A percentile compares a stretch with the other conserved stretches of the same genome.
Conservation (phyloP, 1,140 invertebrate genomes). For the Drosophila mauritiana region DNA sequence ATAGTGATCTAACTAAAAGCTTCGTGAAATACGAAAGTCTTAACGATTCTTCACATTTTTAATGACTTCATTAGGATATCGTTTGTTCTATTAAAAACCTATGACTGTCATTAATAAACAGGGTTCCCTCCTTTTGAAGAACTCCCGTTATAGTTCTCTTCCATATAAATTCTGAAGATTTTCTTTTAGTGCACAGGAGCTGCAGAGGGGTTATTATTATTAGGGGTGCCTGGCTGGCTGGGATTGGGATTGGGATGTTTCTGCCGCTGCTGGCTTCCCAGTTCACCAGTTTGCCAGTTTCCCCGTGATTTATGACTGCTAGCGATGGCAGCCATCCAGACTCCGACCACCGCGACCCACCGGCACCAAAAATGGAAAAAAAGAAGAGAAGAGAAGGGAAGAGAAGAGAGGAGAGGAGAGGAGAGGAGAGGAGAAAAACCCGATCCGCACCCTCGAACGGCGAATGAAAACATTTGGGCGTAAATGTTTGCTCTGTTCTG, state of each 20-base stretch:
- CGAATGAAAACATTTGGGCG: constrained; percentile 83
- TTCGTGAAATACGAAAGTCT: neutral
- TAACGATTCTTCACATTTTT: neutral
- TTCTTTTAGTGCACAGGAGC: constrained; percentile 16
- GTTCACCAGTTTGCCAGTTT: constrained; percentile 18
- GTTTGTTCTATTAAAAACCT: too few species aligned
- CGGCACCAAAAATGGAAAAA: neutral
- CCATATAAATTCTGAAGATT: neutral
- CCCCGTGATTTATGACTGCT: constrained; percentile 69
- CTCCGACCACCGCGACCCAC: neutral
- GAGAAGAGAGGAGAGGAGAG: too few species aligned
- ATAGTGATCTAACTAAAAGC: neutral
- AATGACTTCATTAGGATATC: neutral
- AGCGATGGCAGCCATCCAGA: constrained; percentile 65
- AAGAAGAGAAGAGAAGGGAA: too few species aligned
- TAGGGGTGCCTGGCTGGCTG: constrained; percentile 3
- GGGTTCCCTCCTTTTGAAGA: too few species aligned
- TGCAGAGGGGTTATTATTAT: neutral
- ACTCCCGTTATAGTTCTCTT: too few species aligned
- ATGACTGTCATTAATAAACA: neutral
- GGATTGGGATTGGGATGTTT: neutral
- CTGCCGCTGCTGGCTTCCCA: constrained; percentile 23
- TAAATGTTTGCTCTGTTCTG: constrained; percentile 84
- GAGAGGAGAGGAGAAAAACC: neutral
- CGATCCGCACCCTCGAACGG: constrained; percentile 6